These are phyloP conservation scores for Mnemiopsis leidyi DNA, from an alignment of 37 sponge, comb jelly and placozoan genomes.

Conservation along the genomic window DNA sequence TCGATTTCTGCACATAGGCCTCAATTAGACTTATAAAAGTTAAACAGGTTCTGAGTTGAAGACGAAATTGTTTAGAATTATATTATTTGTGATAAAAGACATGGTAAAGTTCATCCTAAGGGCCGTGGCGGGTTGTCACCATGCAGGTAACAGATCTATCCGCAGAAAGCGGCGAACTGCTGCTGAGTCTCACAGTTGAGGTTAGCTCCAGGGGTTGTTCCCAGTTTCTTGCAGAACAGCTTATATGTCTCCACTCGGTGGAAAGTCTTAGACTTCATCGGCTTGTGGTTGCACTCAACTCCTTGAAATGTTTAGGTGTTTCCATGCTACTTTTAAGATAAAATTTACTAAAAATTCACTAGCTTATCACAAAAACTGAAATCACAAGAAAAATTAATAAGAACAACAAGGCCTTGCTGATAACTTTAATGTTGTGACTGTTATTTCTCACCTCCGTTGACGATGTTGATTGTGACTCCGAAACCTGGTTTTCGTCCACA, in stretches of 20 bases:
- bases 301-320: too few species aligned
- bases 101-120: neutral
- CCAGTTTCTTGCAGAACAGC: neutral
- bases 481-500: neutral
- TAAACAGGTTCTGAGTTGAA: too few species aligned
- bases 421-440: too few species aligned
- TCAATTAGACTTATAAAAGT: too few species aligned
- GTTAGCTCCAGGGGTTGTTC: neutral
- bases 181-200: neutral
- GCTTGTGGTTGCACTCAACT: neutral
- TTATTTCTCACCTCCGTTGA: neutral
- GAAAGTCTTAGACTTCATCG: neutral
- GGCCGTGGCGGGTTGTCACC: neutral
- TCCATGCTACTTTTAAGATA: too few species aligned
- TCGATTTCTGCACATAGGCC: too few species aligned
- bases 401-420: too few species aligned
- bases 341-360: too few species aligned
- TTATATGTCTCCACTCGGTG: neutral
- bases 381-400: too few species aligned
- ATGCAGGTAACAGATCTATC: neutral
- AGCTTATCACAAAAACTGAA: too few species aligned
- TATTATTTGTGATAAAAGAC: neutral
- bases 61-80: neutral
- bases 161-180: neutral
- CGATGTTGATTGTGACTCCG: neutral